Base-by-base conservation (phyloP, 2,113 vertebrate species). In the Mustela lutreola region DNA sequence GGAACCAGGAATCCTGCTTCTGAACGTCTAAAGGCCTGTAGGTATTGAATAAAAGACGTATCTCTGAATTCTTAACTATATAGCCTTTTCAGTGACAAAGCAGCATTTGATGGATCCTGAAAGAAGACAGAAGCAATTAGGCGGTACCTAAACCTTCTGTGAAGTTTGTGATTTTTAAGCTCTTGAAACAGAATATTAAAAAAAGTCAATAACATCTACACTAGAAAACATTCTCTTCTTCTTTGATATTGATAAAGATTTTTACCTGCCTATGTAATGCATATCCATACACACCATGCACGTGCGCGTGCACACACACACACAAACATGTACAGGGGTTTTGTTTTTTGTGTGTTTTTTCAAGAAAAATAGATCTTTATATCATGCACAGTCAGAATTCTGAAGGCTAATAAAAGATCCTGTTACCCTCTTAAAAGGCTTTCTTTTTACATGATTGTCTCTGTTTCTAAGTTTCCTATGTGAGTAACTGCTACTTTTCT, bases 111-210 rank as follows among this genome's bases (percentile, higher is more conserved):
- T 56, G 19, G 9, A 63, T 53, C 5, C 5, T 84, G 84, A 90
- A 15, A 67, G 67, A 80, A 63, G 28, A 22, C 28, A 6, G 45
- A 42, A 92, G 21, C 53, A 56, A 73, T 73, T 73, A 63, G n/a
- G 15, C 16, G 2, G 33, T 90, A 78, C 11, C 42, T 78, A 36
- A 89, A 86, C 50, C 11, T 94, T 82, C 79, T 83, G 33, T 87
- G 67, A 50, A 28, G 11, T 79, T 96, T 24, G 33, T 83, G 21
- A 80, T 50, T 73, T 92, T 96, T 94, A 58, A 91, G 18, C 16
- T 58, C 87, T 91, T 83, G n/a, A 86, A 94, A 76, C 48, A 63
- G 63, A 71, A 19, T 89, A 73, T 82, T 36, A 50, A 67, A 48
- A 73, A 94, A 86, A 71, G 48, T 63, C 78, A 70, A 39, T 67